phyloP scores from a whole-genome alignment of 35 echinoderm and acorn worm species.

The Ophiothrix spiculata region DNA sequence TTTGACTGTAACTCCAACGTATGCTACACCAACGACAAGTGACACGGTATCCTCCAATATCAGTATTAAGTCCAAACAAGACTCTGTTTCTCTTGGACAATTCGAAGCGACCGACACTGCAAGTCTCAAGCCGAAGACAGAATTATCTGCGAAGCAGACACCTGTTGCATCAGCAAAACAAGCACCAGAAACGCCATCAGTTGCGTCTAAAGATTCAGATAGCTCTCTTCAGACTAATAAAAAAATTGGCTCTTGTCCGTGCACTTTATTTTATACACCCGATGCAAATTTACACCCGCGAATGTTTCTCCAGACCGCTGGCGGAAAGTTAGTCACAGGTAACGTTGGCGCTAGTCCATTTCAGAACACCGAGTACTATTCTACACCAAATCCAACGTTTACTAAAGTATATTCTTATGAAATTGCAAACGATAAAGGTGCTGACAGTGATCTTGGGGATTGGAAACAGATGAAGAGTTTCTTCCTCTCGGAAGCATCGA shows the following conservation, averaged over 20 bases:
- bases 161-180: no score
- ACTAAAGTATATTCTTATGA: not conserved
- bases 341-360: not conserved
- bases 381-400: not conserved
- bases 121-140: no score
- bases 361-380: not conserved
- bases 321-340: not conserved
- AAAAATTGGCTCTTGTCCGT: not conserved
- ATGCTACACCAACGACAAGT: no score
- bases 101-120: no score
- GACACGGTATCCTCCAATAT: no score
- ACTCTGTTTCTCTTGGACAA: no score
- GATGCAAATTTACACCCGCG: not conserved
- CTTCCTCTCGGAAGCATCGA: not conserved
- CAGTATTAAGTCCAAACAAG: no score
- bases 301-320: not conserved
- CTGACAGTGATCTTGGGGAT: not conserved
- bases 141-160: no score
- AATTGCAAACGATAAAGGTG: not conserved
- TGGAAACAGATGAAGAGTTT: not conserved
- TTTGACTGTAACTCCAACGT: no score
- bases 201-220: no score
- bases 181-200: no score
- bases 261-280: not conserved
- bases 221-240: no score